A percentile compares a stretch with the other conserved stretches of the same genome.
phyloP scores from a whole-genome alignment of 2,797 vertebrate species.

The Tragopan temminckii region DNA sequence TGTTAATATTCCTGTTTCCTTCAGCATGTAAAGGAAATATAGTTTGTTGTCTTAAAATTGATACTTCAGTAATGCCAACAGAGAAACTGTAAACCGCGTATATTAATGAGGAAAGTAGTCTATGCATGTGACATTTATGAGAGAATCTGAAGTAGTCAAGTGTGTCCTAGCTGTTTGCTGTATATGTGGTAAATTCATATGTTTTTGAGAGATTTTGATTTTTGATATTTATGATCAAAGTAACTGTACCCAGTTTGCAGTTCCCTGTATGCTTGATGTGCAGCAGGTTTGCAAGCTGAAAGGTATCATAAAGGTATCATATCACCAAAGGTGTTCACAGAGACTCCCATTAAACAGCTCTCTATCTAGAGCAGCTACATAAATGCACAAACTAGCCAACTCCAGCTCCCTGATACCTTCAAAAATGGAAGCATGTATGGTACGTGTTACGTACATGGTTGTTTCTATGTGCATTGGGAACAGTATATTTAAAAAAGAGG shows the following conservation, averaged over 20 bases:
- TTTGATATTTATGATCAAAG: neutral
- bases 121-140: neutral
- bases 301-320: too few relatives aligned
- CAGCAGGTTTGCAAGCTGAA: neutral
- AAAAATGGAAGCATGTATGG: neutral
- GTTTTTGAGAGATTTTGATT: neutral
- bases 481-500: neutral
- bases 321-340: neutral
- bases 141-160: neutral
- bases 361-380: neutral
- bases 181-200: rapidly evolving
- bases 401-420: neutral
- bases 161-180: neutral
- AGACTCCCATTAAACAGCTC: neutral
- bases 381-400: neutral
- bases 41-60: neutral
- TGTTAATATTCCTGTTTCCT: slow-evolving; percentile 11
- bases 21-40: slow-evolving; percentile 1
- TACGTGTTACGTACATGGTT: neutral
- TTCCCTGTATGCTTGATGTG: neutral
- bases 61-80: slow-evolving; percentile 18
- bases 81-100: slow-evolving; percentile 1
- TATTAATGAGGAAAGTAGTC: neutral
- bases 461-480: too few relatives aligned
- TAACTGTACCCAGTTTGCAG: neutral